Evolutionary conservation across 64 coral and sea anemone species (phyloP), one percentile per base, ranked within the genome.

Genomic region (Pocillopora verrucosa): DNA sequence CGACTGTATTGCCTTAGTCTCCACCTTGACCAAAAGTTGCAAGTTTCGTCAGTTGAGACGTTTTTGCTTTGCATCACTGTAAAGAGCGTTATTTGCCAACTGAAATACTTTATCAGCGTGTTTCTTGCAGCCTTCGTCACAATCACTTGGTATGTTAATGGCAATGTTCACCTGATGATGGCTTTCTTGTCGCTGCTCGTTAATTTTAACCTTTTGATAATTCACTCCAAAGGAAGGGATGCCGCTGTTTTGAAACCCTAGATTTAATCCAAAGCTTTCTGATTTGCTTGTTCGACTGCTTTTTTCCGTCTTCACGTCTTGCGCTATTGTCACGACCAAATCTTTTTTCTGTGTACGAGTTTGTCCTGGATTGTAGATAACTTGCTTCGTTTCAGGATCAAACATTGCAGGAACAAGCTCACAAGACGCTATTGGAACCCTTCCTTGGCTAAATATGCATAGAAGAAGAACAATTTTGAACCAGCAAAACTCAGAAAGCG

Each of bases 281-380:
- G 82, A 85, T 16, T 85, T 85, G 51, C 82, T 85, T 41, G 9
- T 38, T 72, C 20, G 63, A 72, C 82, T 85, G 22, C 9, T 57
- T 3, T 36, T n/a, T 37, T 73, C 82, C 38, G 10, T 58, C 36
- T 85, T 51, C 4, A 85, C 45, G 45, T 87, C 90, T 24, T 87
- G 74, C 11, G 84, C 83, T 16, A 92, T 60, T 19, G n/a, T 92
- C 25, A 92, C 68, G 11, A 87, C 83, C 14, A 92, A 36, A 7
- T 74, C 65, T 24, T 92, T 87, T 24, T 86, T 79, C 72, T 7
- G 61, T 15, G 56, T 37, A 64, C 63, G 30, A 58, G 58, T 25
- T 22, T 77, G 62, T 11, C 86, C 36, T 19, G 80, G 79, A 64
- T 65, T 78, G 59, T 84, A 77, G 14, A 51, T 38, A 51, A 86